These are phyloP conservation scores for Bos javanicus DNA, from an alignment of 2,113 vertebrate genomes.

Conservation along the genomic window DNA sequence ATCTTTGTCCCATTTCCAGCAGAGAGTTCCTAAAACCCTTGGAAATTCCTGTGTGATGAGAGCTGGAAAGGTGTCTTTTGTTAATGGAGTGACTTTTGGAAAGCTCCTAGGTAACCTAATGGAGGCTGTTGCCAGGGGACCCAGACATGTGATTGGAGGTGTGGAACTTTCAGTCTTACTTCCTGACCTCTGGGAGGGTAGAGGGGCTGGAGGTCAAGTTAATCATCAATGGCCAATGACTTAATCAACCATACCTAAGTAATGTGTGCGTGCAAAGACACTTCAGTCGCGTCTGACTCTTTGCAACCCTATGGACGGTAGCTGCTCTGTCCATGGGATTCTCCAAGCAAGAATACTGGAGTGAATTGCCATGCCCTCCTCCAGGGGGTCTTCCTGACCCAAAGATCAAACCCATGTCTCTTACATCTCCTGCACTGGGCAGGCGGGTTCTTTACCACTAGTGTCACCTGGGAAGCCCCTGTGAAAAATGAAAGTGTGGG, in stretches of 20 bases:
- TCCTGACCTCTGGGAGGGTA: not conserved
- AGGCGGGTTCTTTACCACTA: not conserved
- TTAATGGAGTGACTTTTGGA: not conserved
- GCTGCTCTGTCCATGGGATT: not conserved
- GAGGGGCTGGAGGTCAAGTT: not conserved
- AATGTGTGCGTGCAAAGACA: not conserved
- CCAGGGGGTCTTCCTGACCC: not conserved
- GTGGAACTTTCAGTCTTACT: not conserved
- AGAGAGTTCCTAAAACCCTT: not conserved
- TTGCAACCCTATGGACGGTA: not conserved
- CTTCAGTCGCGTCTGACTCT: not conserved
- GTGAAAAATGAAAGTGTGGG: not conserved
- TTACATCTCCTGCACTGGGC: not conserved
- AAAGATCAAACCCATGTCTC: not conserved
- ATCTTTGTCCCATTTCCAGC: not conserved
- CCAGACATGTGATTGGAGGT: not conserved
- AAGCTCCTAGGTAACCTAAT: not conserved
- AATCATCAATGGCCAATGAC: not conserved
- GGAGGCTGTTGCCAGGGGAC: not conserved
- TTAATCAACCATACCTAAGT: not conserved
- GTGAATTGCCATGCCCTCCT: not conserved
- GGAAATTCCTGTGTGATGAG: not conserved
- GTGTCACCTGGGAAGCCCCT: not conserved
- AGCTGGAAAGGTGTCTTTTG: not conserved
- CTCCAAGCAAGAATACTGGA: not conserved